Conservation (phyloP, 2,113 vertebrate genomes). For the Lepisosteus osseus region DNA sequence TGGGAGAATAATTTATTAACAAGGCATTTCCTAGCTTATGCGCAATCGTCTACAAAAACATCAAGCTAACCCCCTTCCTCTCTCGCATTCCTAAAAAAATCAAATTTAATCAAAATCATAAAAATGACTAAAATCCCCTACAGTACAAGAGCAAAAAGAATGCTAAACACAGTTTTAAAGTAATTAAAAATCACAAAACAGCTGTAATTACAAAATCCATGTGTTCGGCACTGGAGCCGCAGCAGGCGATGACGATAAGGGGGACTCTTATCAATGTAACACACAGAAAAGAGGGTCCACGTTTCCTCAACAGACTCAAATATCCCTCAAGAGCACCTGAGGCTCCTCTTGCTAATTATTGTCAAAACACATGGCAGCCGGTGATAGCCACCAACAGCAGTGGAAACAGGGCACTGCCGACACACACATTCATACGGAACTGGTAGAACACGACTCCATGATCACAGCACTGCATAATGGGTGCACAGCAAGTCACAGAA, state of each 20-base stretch:
- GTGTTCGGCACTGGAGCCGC: not conserved
- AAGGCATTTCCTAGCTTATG: too few species aligned
- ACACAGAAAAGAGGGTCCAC: constrained; percentile 40
- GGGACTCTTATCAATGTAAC: constrained; percentile 55
- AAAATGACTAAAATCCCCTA: constrained; percentile 57
- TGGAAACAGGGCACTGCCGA: not conserved
- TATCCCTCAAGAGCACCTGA: constrained; percentile 47
- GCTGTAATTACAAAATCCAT: constrained; percentile 58
- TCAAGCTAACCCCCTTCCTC: too few species aligned
- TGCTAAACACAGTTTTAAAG: constrained; percentile 57
- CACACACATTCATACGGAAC: not conserved
- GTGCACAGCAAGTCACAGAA: too few species aligned
- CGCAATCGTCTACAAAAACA: too few species aligned
- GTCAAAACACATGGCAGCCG: not conserved
- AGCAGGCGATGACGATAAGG: not conserved
- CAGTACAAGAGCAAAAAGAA: constrained; percentile 59
- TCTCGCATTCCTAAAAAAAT: constrained; percentile 37
- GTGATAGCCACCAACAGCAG: not conserved
- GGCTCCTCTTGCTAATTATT: constrained; percentile 29
- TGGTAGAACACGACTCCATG: too few species aligned
- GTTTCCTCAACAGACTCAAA: constrained; percentile 46
- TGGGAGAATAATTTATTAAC: too few species aligned
- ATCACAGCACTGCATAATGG: too few species aligned
- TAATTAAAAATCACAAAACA: constrained; percentile 63
- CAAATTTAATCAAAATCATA: constrained; percentile 49